Conservation (phyloP, 2,113 vertebrate species). For the Apus apus region DNA sequence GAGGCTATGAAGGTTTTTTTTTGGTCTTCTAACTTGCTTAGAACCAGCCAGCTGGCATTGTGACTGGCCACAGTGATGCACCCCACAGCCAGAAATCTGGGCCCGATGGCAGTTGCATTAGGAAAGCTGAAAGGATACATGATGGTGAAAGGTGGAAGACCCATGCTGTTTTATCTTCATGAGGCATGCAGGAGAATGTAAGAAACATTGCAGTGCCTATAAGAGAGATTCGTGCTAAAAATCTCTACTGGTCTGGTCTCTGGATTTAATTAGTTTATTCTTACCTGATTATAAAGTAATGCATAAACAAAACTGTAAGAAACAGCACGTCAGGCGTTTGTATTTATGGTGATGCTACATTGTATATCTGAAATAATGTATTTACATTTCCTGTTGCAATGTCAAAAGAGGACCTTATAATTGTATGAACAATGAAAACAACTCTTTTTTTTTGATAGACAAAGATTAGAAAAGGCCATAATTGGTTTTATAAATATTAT, state of each 20-base stretch:
- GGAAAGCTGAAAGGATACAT: background rate
- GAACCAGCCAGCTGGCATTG: fast-evolving
- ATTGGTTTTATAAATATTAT: background rate
- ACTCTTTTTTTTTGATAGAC: background rate
- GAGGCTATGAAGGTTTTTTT: background rate
- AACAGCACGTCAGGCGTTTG: background rate
- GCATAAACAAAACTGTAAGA: background rate
- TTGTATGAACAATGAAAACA: background rate
- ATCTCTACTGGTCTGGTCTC: background rate
- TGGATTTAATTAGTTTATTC: background rate
- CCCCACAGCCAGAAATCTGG: background rate
- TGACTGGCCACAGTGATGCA: fast-evolving
- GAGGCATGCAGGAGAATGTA: background rate
- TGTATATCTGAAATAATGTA: background rate
- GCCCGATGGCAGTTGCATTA: background rate
- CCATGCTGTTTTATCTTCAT: background rate
- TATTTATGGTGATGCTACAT: background rate
- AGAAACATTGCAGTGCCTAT: background rate
- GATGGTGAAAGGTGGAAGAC: background rate
- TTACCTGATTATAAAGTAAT: background rate
- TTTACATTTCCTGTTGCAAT: background rate
- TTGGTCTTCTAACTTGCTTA: background rate
- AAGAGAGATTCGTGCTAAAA: background rate
- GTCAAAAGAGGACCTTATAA: background rate
- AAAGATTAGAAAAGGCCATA: background rate